Conservation (phyloP, 2,888 invertebrate species). For the Subacronicta megacephala region DNA sequence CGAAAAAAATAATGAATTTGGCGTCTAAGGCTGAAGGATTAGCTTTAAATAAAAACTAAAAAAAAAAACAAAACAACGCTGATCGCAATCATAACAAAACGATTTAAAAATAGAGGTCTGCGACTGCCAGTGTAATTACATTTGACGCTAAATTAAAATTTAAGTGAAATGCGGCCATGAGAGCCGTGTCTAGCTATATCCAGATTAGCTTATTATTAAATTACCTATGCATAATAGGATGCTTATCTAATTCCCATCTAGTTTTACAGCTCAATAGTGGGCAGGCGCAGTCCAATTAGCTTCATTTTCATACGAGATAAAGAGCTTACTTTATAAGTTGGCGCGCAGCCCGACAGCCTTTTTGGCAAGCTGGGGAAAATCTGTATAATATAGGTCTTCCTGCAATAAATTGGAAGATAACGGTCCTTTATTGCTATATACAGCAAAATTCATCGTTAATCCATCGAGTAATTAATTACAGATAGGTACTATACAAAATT, state of each 20-base stretch:
- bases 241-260: conserved; percentile 16
- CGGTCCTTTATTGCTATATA: too few relatives aligned
- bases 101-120: neutral
- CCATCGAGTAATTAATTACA: too few relatives aligned
- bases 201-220: conserved; percentile 25
- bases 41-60: too few relatives aligned
- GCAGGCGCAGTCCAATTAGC: conserved; percentile 19
- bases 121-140: conserved; percentile 1
- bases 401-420: conserved; percentile 1
- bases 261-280: conserved; percentile 24
- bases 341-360: conserved; percentile 1
- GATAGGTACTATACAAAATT: too few relatives aligned
- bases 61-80: too few relatives aligned
- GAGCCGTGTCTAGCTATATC: conserved; percentile 8
- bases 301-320: conserved; percentile 21
- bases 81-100: too few relatives aligned
- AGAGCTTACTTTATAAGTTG: conserved; percentile 14
- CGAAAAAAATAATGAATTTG: too few relatives aligned
- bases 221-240: conserved; percentile 7
- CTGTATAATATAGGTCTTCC: neutral
- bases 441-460: too few relatives aligned
- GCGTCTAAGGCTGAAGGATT: too few relatives aligned
- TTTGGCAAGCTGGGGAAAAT: conserved; percentile 19
- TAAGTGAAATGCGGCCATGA: neutral
- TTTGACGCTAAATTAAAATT: conserved; percentile 13